phyloP scores from a whole-genome alignment of 2,797 vertebrate species.

The Zalophus californianus region DNA sequence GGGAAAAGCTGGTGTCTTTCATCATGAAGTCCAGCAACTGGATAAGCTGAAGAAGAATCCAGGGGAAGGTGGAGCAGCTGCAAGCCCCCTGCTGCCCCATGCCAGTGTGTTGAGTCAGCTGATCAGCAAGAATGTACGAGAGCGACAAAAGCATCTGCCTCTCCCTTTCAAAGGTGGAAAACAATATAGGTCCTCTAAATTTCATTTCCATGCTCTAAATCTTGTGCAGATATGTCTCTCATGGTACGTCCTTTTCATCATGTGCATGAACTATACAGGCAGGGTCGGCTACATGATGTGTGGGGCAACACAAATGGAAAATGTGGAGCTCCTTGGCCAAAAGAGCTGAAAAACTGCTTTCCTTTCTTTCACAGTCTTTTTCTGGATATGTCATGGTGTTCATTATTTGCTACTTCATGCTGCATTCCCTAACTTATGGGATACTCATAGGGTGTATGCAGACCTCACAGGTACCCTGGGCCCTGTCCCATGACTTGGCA shows the following conservation, averaged over 20 bases:
- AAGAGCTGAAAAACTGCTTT: not conserved
- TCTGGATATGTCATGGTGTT: not conserved
- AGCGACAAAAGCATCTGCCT: not conserved
- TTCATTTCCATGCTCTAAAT: not conserved
- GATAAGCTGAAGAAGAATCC: not conserved
- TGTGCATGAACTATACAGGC: not conserved
- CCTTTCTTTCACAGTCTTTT: not conserved
- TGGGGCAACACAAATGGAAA: not conserved
- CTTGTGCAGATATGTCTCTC: not conserved
- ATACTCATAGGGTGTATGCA: not conserved
- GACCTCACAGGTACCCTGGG: not conserved
- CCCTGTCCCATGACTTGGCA: not conserved
- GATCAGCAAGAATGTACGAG: not conserved
- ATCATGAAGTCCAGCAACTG: not conserved
- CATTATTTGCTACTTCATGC: not conserved
- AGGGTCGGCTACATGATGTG: not conserved
- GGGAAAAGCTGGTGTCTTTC: not conserved
- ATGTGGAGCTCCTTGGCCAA: not conserved
- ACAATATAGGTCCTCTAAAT: not conserved
- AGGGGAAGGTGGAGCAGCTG: not conserved
- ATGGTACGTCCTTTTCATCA: not conserved
- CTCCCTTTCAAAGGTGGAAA: not conserved
- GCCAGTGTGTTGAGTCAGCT: not conserved
- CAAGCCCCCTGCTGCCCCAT: not conserved
- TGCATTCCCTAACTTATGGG: not conserved